phyloP scores from a whole-genome alignment of 2,113 vertebrate species.

The Synchiropus splendidus region DNA sequence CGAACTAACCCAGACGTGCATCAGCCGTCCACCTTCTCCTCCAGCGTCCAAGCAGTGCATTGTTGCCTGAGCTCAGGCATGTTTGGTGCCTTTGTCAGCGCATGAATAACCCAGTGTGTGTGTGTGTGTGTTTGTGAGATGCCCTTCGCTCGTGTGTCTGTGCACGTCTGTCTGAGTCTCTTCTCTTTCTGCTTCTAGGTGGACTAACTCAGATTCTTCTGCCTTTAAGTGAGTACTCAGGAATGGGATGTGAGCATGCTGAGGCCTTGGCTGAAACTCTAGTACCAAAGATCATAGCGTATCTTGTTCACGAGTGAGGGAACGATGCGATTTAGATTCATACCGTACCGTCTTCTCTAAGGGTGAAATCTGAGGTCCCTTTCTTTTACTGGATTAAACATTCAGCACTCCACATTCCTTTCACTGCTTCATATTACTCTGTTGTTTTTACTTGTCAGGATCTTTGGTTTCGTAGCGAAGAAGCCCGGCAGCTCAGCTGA shows the following conservation, averaged over 20 bases:
- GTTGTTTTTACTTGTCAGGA: conserved; percentile 50
- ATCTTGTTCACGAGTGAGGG: too few relatives aligned
- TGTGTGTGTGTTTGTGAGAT: background rate
- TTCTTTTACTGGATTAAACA: too few relatives aligned
- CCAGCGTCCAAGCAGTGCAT: conserved; percentile 17
- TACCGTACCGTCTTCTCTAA: too few relatives aligned
- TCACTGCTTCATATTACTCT: too few relatives aligned
- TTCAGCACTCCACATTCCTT: too few relatives aligned
- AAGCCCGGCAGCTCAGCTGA: conserved; percentile 79
- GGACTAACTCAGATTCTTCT: conserved; percentile 78
- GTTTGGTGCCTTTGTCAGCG: background rate
- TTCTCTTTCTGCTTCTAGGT: conserved; percentile 67
- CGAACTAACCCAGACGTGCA: conserved; percentile 13
- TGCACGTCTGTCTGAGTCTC: conserved; percentile 41
- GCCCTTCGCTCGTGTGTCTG: conserved; percentile 8
- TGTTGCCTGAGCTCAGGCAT: conserved; percentile 1
- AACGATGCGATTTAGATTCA: too few relatives aligned
- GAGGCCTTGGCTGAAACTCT: conserved; percentile 11
- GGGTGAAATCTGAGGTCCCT: too few relatives aligned
- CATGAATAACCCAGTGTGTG: background rate
- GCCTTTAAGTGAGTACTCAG: conserved; percentile 78
- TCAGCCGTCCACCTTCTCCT: conserved; percentile 11
- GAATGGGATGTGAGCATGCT: conserved; percentile 11
- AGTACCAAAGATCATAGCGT: too few relatives aligned
- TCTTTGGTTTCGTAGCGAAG: conserved; percentile 88